Evolutionary conservation across 2,113 vertebrate genomes (phyloP).

Genomic region (Macquaria australasica): DNA sequence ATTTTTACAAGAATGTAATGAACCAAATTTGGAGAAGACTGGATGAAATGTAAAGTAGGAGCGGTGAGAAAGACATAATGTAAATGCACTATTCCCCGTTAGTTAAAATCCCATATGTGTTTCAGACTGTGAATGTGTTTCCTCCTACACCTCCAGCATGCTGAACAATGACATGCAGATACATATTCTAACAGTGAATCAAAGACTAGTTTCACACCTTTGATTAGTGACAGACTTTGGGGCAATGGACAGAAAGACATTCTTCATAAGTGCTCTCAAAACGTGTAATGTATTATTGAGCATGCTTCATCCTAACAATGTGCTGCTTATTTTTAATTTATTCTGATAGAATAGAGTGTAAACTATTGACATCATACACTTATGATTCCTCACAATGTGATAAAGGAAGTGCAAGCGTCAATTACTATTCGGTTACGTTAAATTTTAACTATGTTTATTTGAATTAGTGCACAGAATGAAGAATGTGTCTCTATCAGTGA

Average conservation of each 20-base stretch:
- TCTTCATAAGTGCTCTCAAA: neutral
- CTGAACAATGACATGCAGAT: constrained; percentile 1
- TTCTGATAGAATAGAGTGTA: neutral
- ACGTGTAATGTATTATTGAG: constrained; percentile 6
- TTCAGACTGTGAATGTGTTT: neutral
- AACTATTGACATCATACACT: neutral
- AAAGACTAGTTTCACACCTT: constrained; percentile 18
- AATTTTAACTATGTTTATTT: neutral
- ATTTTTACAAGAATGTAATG: neutral
- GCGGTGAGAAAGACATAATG: neutral
- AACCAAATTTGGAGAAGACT: neutral
- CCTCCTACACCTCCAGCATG: neutral
- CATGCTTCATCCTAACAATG: neutral
- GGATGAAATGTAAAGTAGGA: neutral
- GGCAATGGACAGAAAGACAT: neutral
- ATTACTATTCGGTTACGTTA: neutral
- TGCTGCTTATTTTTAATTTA: neutral
- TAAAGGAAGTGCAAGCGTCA: neutral
- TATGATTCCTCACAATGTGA: neutral
- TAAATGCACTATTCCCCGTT: neutral
- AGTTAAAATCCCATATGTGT: neutral
- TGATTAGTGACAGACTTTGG: constrained; percentile 18
- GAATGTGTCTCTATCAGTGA: neutral
- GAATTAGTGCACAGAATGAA: neutral
- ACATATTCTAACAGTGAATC: neutral